A percentile compares a stretch with the other conserved stretches of the same genome.
Evolutionary conservation across 1,140 invertebrate genomes (phyloP).

Genomic region (Oppia nitens): DNA sequence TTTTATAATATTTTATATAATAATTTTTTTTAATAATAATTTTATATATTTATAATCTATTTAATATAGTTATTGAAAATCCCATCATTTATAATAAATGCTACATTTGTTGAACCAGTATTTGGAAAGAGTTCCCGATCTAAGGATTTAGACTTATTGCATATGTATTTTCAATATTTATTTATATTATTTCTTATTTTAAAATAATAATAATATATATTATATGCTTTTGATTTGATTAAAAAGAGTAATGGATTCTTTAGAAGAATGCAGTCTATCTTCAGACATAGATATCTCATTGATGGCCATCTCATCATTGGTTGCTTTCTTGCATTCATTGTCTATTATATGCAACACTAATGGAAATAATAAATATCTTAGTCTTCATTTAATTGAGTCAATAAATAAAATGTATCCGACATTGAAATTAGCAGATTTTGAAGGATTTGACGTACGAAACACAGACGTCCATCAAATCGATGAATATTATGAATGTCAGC

Average conservation of each 20-base stretch:
- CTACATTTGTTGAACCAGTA: slow-evolving; percentile 46
- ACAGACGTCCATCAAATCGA: neutral
- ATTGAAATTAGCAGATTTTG: neutral
- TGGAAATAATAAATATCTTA: no score
- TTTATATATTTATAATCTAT: slow-evolving; percentile 5
- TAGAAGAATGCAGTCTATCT: slow-evolving; percentile 60
- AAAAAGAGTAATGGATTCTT: slow-evolving; percentile 66
- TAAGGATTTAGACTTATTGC: slow-evolving; percentile 67
- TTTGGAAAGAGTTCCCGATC: slow-evolving; percentile 48
- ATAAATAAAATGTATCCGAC: neutral
- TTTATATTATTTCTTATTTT: neutral
- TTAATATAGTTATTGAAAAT: slow-evolving; percentile 40
- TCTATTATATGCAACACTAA: slow-evolving; percentile 47
- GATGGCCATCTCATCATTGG: slow-evolving; percentile 63
- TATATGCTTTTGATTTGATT: no score
- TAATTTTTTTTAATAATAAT: slow-evolving; percentile 11
- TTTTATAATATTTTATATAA: no score
- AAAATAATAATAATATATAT: no score
- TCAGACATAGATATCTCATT: slow-evolving; percentile 50
- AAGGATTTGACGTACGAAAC: neutral
- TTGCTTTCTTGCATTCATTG: slow-evolving; percentile 59
- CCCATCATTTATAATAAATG: slow-evolving; percentile 49
- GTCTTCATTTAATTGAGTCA: neutral
- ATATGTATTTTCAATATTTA: slow-evolving; percentile 47
- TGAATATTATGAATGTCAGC: neutral